These are phyloP conservation scores for Pristionchus pacificus DNA, from an alignment of 1,140 invertebrate genomes.

Conservation along the genomic window DNA sequence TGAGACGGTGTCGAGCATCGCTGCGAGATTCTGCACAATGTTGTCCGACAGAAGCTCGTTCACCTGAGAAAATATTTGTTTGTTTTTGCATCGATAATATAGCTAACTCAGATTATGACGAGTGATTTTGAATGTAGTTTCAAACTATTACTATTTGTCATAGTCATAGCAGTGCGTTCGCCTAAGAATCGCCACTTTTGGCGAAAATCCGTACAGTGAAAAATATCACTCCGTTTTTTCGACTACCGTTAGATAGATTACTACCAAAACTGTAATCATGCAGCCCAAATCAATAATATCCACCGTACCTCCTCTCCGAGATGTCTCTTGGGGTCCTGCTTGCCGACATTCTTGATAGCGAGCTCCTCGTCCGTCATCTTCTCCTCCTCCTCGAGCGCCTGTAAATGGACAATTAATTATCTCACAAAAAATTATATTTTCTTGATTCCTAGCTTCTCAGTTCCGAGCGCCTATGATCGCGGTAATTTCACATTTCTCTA, in stretches of 20 bases:
- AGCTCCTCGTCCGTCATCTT: conserved; percentile 99
- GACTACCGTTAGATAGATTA: too few relatives aligned
- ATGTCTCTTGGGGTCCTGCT: conserved; percentile 99
- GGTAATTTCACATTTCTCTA: too few relatives aligned
- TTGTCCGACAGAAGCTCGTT: conserved; percentile 94
- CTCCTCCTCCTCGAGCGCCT: conserved; percentile 93
- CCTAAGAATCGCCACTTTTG: too few relatives aligned
- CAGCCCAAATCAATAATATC: too few relatives aligned
- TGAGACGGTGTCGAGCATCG: conserved; percentile 89
- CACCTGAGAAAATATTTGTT: conserved; percentile 67
- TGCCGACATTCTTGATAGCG: conserved; percentile 98
- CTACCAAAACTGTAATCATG: too few relatives aligned
- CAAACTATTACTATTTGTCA: too few relatives aligned
- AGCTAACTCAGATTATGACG: neutral
- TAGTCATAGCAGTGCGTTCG: too few relatives aligned
- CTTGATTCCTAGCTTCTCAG: neutral
- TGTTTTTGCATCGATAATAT: neutral
- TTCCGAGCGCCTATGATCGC: too few relatives aligned
- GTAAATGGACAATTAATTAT: conserved; percentile 20
- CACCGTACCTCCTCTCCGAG: conserved; percentile 71
- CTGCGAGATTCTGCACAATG: conserved; percentile 95
- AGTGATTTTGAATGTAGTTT: neutral
- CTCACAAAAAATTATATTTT: conserved; percentile 10
- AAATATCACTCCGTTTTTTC: too few relatives aligned
- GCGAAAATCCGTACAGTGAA: too few relatives aligned